Conservation (phyloP, 2,113 vertebrate species). For the Brienomyrus brachyistius region DNA sequence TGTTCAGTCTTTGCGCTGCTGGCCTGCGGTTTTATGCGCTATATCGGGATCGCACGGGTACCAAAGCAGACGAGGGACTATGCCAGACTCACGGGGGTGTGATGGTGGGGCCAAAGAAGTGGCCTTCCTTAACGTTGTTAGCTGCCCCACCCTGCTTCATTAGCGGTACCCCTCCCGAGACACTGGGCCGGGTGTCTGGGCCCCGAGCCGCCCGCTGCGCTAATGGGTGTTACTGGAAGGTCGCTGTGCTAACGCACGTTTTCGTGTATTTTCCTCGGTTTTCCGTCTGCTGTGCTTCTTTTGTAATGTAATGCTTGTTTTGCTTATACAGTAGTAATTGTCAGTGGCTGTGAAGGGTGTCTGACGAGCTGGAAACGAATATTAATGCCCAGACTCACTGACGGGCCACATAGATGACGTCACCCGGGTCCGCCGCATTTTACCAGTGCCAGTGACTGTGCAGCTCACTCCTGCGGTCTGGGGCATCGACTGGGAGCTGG, state of each 20-base stretch:
- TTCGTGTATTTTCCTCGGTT: neutral
- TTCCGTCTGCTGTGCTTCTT: neutral
- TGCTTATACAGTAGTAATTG: neutral
- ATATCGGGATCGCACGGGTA: neutral
- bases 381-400: neutral
- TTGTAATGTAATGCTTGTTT: neutral
- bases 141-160: neutral
- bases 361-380: neutral
- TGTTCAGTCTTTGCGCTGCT: neutral
- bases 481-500: neutral
- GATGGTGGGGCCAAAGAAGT: neutral
- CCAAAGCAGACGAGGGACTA: neutral
- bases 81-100: neutral
- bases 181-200: neutral
- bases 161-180: neutral
- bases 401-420: neutral
- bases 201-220: neutral
- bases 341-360: neutral
- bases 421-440: neutral
- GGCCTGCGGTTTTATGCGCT: neutral
- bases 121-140: neutral
- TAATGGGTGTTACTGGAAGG: neutral
- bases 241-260: neutral
- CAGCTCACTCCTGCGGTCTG: neutral
- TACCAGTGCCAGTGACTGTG: no score